A percentile compares a stretch with the other conserved stretches of the same genome.
These are phyloP conservation scores for Orussus abietinus DNA, from an alignment of 1,140 invertebrate species.

Conservation along the genomic window DNA sequence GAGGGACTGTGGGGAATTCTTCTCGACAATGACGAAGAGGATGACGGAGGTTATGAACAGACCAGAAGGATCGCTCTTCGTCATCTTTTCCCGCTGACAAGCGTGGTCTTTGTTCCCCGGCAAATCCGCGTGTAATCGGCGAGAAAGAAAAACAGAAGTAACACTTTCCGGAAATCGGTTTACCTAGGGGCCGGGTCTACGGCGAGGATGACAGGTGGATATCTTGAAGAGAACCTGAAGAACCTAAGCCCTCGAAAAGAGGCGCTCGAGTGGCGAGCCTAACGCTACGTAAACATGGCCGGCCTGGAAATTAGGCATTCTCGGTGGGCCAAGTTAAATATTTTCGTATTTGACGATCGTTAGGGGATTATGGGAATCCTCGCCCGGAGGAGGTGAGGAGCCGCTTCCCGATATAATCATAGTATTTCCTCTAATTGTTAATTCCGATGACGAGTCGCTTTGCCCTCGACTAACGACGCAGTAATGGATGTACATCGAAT, in stretches of 20 bases:
- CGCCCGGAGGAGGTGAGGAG: background rate
- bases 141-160: constrained; percentile 4
- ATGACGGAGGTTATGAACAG: no score
- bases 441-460: constrained; percentile 9
- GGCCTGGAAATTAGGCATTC: constrained; percentile 21
- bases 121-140: no score
- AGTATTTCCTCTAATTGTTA: constrained; percentile 4
- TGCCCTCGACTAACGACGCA: constrained; percentile 2
- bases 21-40: no score
- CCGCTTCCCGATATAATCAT: background rate
- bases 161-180: background rate
- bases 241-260: background rate
- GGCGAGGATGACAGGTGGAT: no score
- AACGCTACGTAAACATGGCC: constrained; percentile 14
- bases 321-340: constrained; percentile 23
- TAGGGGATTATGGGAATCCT: constrained; percentile 13
- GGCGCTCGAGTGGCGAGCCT: constrained; percentile 1
- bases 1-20: no score
- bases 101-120: no score
- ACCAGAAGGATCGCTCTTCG: no score
- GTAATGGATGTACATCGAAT: no score
- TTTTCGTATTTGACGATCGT: constrained; percentile 22
- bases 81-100: no score
- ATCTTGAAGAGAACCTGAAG: no score
- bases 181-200: no score